These are phyloP conservation scores for Halisarca cf. caerulea DNA, from an alignment of 37 sponge, comb jelly and placozoan genomes.

Conservation along the genomic window DNA sequence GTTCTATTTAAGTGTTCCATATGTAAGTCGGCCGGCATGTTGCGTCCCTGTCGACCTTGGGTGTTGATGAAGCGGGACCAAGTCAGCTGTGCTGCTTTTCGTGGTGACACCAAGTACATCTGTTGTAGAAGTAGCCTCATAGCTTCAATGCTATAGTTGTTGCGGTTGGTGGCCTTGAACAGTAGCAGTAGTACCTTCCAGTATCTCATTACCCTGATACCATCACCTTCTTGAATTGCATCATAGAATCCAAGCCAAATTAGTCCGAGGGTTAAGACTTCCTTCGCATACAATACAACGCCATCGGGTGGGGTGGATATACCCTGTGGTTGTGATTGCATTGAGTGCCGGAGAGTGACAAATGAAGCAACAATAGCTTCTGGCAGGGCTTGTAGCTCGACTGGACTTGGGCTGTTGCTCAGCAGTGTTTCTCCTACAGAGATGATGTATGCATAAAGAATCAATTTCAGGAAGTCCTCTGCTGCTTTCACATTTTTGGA, in stretches of 20 bases:
- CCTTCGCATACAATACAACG: not conserved
- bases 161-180: too few relatives aligned
- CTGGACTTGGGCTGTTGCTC: too few relatives aligned
- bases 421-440: too few relatives aligned
- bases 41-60: constrained; percentile 3
- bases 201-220: constrained; percentile 32
- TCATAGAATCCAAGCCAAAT: constrained; percentile 53
- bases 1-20: constrained; percentile 7
- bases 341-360: not conserved
- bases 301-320: not conserved
- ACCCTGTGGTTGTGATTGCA: not conserved
- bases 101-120: not conserved
- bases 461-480: too few relatives aligned
- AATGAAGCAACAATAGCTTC: not conserved
- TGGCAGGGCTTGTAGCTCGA: not conserved
- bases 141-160: constrained; percentile 10
- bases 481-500: too few relatives aligned
- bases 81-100: not conserved
- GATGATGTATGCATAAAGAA: too few relatives aligned
- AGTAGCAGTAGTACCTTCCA: constrained; percentile 39
- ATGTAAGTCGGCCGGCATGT: not conserved
- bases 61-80: constrained; percentile 21
- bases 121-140: not conserved
- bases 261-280: constrained; percentile 15
- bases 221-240: constrained; percentile 47